These are phyloP conservation scores for Grallaria varia DNA, from an alignment of 2,113 vertebrate genomes.

Conservation along the genomic window DNA sequence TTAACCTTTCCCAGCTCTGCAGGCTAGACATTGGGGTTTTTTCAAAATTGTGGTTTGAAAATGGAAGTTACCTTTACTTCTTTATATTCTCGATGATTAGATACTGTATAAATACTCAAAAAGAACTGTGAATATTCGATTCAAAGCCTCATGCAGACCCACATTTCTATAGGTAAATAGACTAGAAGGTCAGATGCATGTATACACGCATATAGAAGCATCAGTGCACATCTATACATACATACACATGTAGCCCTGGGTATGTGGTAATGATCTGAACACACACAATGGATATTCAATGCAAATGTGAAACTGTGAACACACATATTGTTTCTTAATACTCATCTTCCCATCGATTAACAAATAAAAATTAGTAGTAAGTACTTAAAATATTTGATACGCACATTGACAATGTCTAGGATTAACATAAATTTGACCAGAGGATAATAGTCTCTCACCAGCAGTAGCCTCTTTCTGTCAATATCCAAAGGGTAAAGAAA, in stretches of 20 bases:
- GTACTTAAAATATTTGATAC: not conserved
- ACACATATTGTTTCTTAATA: not conserved
- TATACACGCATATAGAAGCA: not conserved
- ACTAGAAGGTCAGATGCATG: not conserved
- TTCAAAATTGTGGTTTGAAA: not conserved
- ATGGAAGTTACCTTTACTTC: not conserved
- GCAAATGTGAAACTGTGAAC: not conserved
- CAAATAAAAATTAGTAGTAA: not conserved
- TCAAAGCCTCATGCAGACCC: not conserved
- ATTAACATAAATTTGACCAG: not conserved
- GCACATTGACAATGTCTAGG: not conserved
- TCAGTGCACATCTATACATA: not conserved
- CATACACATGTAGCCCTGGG: not conserved
- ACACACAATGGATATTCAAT: not conserved
- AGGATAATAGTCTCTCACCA: not conserved
- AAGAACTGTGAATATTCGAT: not conserved
- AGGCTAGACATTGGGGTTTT: accelerated
- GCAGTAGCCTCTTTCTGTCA: not conserved
- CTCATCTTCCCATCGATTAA: not conserved
- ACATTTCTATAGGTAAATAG: not conserved
- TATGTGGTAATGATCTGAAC: not conserved
- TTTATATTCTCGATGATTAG: not conserved
- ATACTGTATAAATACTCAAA: not conserved
- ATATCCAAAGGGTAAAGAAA: not conserved
- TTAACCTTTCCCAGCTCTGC: not conserved